Conservation (phyloP, 2,113 vertebrate species). For the Jaculus jaculus region DNA sequence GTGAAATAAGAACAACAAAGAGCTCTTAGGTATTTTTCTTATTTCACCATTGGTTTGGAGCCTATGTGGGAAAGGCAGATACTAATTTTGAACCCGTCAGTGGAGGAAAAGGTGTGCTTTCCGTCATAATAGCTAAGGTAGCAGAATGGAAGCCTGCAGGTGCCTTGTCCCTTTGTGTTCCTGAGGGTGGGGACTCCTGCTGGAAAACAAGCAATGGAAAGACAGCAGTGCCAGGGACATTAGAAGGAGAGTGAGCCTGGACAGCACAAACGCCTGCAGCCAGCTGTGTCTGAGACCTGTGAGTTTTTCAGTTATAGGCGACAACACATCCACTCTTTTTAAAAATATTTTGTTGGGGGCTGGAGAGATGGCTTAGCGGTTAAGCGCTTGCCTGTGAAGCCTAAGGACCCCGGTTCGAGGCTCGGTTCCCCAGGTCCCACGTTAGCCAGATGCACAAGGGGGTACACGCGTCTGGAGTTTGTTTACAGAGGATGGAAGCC, state of each 20-base stretch:
- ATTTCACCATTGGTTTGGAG: constrained; percentile 26
- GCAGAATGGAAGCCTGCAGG: not conserved
- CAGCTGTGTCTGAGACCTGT: not conserved
- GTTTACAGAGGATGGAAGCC: no score
- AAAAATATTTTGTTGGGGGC: no score
- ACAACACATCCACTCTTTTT: not conserved
- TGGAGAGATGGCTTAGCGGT: no score
- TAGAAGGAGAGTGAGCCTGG: not conserved
- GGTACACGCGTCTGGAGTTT: no score
- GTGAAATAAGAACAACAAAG: no score
- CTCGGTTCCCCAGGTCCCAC: no score
- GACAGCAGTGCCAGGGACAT: not conserved
- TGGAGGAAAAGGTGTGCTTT: not conserved
- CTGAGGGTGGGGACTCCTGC: not conserved
- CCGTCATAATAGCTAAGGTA: not conserved
- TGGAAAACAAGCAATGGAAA: constrained; percentile 7
- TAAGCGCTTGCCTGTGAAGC: no score
- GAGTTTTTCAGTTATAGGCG: not conserved
- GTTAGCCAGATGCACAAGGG: no score
- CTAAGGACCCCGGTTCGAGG: no score
- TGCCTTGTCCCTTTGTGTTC: not conserved
- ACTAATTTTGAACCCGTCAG: not conserved
- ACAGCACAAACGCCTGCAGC: constrained; percentile 22
- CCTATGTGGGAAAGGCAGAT: not conserved
- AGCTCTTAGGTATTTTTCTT: not conserved